phyloP scores from a whole-genome alignment of 1,140 invertebrate species.

The Oscheius sp. region DNA sequence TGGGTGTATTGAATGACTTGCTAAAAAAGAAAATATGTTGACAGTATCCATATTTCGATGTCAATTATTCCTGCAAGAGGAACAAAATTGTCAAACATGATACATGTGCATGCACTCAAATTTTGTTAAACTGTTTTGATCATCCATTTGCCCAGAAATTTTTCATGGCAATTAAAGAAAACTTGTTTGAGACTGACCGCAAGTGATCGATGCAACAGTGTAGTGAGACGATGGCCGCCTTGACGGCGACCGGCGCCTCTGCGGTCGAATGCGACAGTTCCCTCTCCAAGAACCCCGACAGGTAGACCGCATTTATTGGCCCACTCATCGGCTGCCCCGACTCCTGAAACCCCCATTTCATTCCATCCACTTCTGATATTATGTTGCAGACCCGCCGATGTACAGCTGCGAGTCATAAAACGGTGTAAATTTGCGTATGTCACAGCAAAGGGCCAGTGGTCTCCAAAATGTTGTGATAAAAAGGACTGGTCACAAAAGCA shows the following conservation, averaged over 20 bases:
- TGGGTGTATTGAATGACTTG: too few relatives aligned
- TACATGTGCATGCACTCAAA: too few relatives aligned
- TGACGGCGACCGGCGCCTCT: constrained; percentile 11
- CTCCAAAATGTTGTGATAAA: too few relatives aligned
- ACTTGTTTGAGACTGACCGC: constrained; percentile 1
- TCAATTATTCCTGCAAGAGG: too few relatives aligned
- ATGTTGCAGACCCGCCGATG: neutral
- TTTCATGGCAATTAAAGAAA: neutral
- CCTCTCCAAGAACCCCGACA: constrained; percentile 13
- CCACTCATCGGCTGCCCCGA: constrained; percentile 10
- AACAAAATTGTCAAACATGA: too few relatives aligned
- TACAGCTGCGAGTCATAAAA: neutral
- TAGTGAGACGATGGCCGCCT: constrained; percentile 12
- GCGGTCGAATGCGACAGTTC: constrained; percentile 1
- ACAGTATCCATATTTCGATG: too few relatives aligned
- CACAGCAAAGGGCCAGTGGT: too few relatives aligned
- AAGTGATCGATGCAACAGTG: constrained; percentile 11
- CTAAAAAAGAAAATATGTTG: too few relatives aligned
- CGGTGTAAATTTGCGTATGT: neutral
- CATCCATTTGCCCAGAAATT: too few relatives aligned
- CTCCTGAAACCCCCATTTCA: constrained; percentile 1
- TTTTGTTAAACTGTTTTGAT: too few relatives aligned
- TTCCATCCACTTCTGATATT: neutral
- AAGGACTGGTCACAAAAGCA: neutral
- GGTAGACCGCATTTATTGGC: constrained; percentile 4